Evolutionary conservation across 2,888 invertebrate species (phyloP).

Genomic region (Phengaris arion): DNA sequence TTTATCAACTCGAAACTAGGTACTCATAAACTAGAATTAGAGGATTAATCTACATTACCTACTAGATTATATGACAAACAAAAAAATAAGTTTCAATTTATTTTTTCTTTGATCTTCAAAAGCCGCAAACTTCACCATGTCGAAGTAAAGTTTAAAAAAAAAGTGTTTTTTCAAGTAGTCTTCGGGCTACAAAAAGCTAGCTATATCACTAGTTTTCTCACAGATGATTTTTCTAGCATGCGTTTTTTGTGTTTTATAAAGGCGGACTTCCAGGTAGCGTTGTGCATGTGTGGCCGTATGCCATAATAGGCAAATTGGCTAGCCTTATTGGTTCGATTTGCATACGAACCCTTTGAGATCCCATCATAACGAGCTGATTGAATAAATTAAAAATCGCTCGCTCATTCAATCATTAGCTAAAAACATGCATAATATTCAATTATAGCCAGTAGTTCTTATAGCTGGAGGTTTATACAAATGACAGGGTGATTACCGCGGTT

Average conservation of each 20-base stretch:
- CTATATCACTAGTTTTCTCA: background rate
- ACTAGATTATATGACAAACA: too few species aligned
- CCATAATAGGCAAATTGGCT: conserved; percentile 18
- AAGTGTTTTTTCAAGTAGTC: too few species aligned
- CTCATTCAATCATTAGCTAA: background rate
- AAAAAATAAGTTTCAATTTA: too few species aligned
- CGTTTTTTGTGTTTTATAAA: background rate
- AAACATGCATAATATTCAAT: too few species aligned
- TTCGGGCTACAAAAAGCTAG: background rate
- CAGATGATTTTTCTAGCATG: background rate
- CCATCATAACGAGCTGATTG: background rate
- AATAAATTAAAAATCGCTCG: conserved; percentile 4
- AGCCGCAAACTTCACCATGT: too few species aligned
- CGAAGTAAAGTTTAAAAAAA: too few species aligned
- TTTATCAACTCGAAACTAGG: too few species aligned
- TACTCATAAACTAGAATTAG: too few species aligned
- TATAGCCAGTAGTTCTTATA: too few species aligned
- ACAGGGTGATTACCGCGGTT: too few species aligned
- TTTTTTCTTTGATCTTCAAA: too few species aligned
- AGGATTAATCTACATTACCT: background rate
- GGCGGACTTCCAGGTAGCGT: background rate
- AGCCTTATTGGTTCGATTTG: conserved; percentile 4
- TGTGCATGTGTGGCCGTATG: background rate
- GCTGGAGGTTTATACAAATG: too few species aligned
- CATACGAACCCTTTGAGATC: conserved; percentile 16